Evolutionary conservation across 23 tunicate species (phyloP).

Genomic region (Halocynthia roretzi): DNA sequence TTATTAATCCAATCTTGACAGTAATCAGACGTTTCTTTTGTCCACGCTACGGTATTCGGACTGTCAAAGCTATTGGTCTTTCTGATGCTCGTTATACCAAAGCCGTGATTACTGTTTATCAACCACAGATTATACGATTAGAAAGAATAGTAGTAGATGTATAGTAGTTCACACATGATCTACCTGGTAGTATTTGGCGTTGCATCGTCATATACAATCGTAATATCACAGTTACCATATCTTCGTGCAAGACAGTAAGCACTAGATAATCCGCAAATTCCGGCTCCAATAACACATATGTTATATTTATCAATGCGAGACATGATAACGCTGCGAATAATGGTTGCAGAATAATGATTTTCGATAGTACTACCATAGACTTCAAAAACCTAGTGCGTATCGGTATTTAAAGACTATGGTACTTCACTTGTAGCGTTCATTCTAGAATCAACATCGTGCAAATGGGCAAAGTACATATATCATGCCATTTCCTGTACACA

Average conservation of each 20-base stretch:
- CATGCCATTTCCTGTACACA: too few species aligned
- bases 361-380: too few species aligned
- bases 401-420: too few species aligned
- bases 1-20: slow-evolving; percentile 11
- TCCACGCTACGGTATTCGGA: slow-evolving; percentile 1
- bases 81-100: slow-evolving; percentile 31
- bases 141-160: background rate
- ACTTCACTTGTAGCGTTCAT: too few species aligned
- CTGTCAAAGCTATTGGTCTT: background rate
- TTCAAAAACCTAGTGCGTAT: too few species aligned
- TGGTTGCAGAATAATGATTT: too few species aligned
- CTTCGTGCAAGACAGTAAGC: slow-evolving; percentile 38
- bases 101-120: slow-evolving; percentile 34
- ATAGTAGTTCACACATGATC: background rate
- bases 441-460: too few species aligned
- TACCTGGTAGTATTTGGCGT: slow-evolving; percentile 35
- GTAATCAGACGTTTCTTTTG: slow-evolving; percentile 10
- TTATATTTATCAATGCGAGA: too few species aligned
- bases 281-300: slow-evolving; percentile 47
- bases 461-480: too few species aligned
- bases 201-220: slow-evolving; percentile 21
- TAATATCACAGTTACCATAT: slow-evolving; percentile 23
- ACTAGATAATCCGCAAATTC: slow-evolving; percentile 46
- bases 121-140: too few species aligned
- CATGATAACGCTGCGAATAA: too few species aligned